A percentile compares a stretch with the other conserved stretches of the same genome.
phyloP scores from a whole-genome alignment of 2,888 invertebrate species.

The Noctua comes region DNA sequence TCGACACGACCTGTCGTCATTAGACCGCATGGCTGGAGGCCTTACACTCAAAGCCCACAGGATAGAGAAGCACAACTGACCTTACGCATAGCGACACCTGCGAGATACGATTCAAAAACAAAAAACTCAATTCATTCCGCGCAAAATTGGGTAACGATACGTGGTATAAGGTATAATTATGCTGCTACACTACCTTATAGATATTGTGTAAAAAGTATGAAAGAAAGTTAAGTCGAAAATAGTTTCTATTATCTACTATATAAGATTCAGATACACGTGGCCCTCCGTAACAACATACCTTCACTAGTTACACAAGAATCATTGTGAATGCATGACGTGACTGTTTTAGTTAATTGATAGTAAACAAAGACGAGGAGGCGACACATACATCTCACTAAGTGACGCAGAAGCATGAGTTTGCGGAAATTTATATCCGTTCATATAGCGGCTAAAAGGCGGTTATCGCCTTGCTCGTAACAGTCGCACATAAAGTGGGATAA shows the following conservation, averaged over 20 bases:
- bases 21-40: no score
- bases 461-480: constrained; percentile 34
- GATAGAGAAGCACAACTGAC: no score
- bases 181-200: neutral
- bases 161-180: neutral
- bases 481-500: constrained; percentile 38
- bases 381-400: constrained; percentile 34
- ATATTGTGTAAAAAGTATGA: neutral
- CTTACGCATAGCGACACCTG: no score
- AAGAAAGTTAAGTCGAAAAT: neutral
- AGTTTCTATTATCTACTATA: neutral
- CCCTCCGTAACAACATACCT: neutral
- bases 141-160: neutral
- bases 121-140: neutral
- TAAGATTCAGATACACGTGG: neutral
- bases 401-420: constrained; percentile 26
- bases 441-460: constrained; percentile 36
- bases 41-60: no score
- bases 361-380: constrained; percentile 49
- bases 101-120: no score
- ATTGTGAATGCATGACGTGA: constrained; percentile 23
- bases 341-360: constrained; percentile 38
- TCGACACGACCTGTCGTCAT: no score
- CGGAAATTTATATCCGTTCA: constrained; percentile 37
- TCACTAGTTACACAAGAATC: neutral